Base-by-base conservation (phyloP, 2,113 vertebrate genomes). In the Trogon melanurus region DNA sequence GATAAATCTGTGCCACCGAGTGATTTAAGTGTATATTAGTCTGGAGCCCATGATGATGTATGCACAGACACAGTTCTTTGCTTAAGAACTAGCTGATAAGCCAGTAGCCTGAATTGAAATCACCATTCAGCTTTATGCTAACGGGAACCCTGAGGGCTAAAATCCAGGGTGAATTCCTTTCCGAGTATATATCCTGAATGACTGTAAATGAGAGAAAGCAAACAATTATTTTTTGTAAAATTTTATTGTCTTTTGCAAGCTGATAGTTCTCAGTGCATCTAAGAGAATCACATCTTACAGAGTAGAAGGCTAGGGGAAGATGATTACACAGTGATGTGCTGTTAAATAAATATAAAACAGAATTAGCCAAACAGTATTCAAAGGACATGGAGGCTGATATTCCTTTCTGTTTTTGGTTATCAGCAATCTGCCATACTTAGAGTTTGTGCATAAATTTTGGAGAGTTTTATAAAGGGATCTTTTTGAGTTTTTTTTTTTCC, bases 381-480 rank as follows among this genome's bases (percentile, higher is more conserved):
- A 36, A 80, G 11, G 27, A 20, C 36, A 16, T 0, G n/a, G 9
- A 51, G 12, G 4, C 20, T 2, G 0, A 32, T 0, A 9, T 26
- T 69, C 13, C 20, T 50, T 56, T 83, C 19, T n/a, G 4, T 45
- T n/a, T 17, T 48, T 70, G 16, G 1, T 13, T 50, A 27, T 30
- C 48, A 73, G 22, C 60, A 54, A 6, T 19, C 21, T 75, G 23
- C 12, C 7, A 2, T 25, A 4, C 26, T 44, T 38, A 13, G 4
- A 53, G 4, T 16, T 29, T 50, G 16, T 20, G n/a, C 5, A 7
- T 62, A 16, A 23, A 3, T 58, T 66, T 38, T 66, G 26, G 8
- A 5, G 4, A 14, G 7, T 57, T 73, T 88, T 34, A 11, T 25
- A 11, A 11, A 60, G 23, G 13, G 80, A 3, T n/a, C 8, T 81